Evolutionary conservation across 2,797 vertebrate species (phyloP), one percentile per base, ranked within the genome.

Genomic region (Xiphophorus birchmanni): DNA sequence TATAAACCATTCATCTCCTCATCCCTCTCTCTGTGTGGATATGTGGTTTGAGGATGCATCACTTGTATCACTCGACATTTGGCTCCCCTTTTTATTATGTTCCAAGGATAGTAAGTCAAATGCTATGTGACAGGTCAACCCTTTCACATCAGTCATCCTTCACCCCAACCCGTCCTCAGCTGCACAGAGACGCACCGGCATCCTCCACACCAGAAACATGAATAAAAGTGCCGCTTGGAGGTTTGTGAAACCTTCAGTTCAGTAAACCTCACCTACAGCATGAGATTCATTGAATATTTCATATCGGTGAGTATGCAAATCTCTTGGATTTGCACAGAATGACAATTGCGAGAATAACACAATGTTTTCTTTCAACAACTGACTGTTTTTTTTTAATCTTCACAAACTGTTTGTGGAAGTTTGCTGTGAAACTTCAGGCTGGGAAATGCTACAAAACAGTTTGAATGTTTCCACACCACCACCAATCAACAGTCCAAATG

Each of bases 61-160:
- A 91, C 91, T 94, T 88, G 93, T 92, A 95, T 93, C 92, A 90
- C 90, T 94, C 94, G 93, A 95, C 94, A 93, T 94, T 95, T 95
- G 88, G 88, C 90, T 94, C 85, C 81, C 84, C 90, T 95, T 94
- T 72, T 94, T 91, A 93, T 94, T 90, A 92, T 82, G 87, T 94
- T 94, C 90, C 93, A 93, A 92, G 91, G 91, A 94, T 92, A 87
- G 88, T 87, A 94, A 94, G 91, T 93, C 92, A 95, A 92, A 95
- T 93, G 91, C 90, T 90, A 84, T 92, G 91, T 95, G 94, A 94
- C 94, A 93, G 91, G 94, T 94, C 91, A 91, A 82, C 88, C 92
- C 89, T 90, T 89, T 91, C 90, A 88, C 93, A 94, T 94, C 91
- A 92, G 89, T 91, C 94, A 92, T 94, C 93, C 90, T 93, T 93